A percentile compares a stretch with the other conserved stretches of the same genome.
phyloP scores from a whole-genome alignment of 2,113 vertebrate species.

The Pimephales promelas region DNA sequence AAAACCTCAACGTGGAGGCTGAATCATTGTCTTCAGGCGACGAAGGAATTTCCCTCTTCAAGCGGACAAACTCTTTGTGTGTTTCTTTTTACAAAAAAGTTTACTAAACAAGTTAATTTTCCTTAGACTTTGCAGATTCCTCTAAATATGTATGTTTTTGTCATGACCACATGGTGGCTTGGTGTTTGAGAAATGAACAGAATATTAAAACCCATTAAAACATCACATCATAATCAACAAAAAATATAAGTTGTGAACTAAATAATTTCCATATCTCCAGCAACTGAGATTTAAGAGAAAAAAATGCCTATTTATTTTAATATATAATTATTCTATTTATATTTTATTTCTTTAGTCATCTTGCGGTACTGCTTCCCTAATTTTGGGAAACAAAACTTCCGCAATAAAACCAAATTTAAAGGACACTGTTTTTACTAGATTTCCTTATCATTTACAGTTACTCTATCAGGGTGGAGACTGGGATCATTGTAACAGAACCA shows the following conservation, averaged over 20 bases:
- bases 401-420: background rate
- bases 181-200: too few species aligned
- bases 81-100: background rate
- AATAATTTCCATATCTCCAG: background rate
- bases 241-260: background rate
- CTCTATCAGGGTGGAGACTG: background rate
- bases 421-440: background rate
- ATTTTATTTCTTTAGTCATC: background rate
- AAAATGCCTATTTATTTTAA: background rate
- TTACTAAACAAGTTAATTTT: background rate
- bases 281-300: background rate
- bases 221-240: background rate
- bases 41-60: background rate
- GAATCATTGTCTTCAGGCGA: conserved; percentile 3
- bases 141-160: background rate
- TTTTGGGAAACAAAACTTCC: background rate
- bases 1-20: background rate
- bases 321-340: too few species aligned
- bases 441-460: background rate
- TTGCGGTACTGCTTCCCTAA: background rate
- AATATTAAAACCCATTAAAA: background rate
- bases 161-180: background rate
- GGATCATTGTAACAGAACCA: background rate
- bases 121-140: background rate
- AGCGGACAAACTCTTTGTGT: background rate